These are phyloP conservation scores for Dynastes hyllus DNA, from an alignment of 2,888 invertebrate species.

Conservation along the genomic window DNA sequence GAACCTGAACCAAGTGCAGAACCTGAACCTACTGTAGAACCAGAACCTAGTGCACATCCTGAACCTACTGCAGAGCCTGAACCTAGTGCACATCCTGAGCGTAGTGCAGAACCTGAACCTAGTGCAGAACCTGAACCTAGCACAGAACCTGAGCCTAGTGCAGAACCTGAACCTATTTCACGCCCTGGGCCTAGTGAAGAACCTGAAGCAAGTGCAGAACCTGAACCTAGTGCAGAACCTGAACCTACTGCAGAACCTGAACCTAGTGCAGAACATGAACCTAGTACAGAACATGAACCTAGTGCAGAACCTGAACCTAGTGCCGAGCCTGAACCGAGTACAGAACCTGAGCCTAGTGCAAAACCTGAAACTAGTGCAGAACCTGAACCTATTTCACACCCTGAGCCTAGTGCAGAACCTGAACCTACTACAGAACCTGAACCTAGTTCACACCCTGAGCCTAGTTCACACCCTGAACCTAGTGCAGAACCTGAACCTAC, in stretches of 20 bases:
- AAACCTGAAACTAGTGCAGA: conserved; percentile 60
- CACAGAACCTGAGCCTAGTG: conserved; percentile 57
- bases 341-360: conserved; percentile 63
- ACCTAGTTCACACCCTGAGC: conserved; percentile 58
- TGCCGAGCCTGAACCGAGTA: conserved; percentile 60
- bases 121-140: conserved; percentile 60
- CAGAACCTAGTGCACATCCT: conserved; percentile 60
- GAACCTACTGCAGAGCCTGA: conserved; percentile 56
- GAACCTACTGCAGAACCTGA: conserved; percentile 60
- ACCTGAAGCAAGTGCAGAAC: conserved; percentile 59
- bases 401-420: conserved; percentile 60
- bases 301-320: conserved; percentile 58
- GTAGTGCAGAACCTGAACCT: conserved; percentile 57
- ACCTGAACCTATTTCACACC: conserved; percentile 60
- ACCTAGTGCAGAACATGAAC: conserved; percentile 58
- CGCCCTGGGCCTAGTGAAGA: conserved; percentile 60
- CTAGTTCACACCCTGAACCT: conserved; percentile 57
- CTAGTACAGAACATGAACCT: conserved; percentile 54
- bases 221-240: conserved; percentile 59
- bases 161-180: conserved; percentile 60
- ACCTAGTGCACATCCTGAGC: conserved; percentile 59
- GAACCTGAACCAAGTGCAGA: conserved; percentile 59
- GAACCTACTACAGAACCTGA: conserved; percentile 64
- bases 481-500: conserved; percentile 53
- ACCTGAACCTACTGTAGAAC: conserved; percentile 60